Percentiles rank a stretch among this genome's conserved stretches.
Evolutionary conservation across 2,888 invertebrate genomes (phyloP).

Genomic region (Blastobasis adustella): DNA sequence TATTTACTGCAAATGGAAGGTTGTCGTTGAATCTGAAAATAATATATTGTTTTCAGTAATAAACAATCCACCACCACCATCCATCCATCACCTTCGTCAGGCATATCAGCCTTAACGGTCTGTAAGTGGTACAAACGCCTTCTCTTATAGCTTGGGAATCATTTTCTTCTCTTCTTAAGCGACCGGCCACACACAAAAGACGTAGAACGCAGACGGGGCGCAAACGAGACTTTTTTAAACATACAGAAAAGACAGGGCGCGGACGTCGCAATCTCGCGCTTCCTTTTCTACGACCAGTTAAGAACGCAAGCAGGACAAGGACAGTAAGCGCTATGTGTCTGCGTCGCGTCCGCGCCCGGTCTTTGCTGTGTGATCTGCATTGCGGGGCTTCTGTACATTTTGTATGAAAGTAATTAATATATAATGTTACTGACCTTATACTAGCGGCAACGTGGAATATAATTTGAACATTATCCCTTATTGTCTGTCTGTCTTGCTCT

Average conservation of each 20-base stretch:
- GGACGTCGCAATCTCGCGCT: no score
- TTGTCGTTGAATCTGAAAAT: constrained; percentile 84
- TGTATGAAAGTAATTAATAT: background rate
- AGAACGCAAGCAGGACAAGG: no score
- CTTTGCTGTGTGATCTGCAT: no score
- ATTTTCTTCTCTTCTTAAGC: no score
- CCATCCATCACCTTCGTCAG: background rate
- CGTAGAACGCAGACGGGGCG: background rate
- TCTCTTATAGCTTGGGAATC: background rate
- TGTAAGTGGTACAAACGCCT: background rate
- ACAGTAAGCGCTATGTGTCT: no score
- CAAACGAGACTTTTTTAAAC: background rate
- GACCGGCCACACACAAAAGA: background rate
- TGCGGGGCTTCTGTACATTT: no score
- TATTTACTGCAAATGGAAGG: constrained; percentile 76
- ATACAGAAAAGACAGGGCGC: no score
- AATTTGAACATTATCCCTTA: background rate
- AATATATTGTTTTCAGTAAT: constrained; percentile 1
- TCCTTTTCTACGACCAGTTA: no score
- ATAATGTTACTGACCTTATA: constrained; percentile 61
- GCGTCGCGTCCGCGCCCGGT: no score
- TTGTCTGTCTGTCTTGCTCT: constrained; percentile 43
- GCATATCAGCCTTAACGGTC: background rate
- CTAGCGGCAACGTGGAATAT: constrained; percentile 77
- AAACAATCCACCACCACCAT: background rate